Percentiles rank a stretch among this genome's conserved stretches.
Conservation (phyloP, 2,888 invertebrate genomes). For the Synanthedon myopaeformis region DNA sequence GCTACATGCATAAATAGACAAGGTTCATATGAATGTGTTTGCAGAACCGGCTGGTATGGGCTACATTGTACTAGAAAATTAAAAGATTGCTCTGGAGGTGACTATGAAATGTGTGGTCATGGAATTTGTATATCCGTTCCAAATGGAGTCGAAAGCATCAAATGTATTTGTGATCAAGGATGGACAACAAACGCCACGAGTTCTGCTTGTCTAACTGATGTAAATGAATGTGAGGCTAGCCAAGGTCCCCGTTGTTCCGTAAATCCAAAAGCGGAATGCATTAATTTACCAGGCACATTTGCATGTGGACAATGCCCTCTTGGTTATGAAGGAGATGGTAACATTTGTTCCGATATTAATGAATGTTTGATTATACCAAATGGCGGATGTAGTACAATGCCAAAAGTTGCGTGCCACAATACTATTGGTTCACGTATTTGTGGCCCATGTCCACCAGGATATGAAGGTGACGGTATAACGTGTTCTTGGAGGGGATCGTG, state of each 20-base stretch:
- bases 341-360: constrained; percentile 86
- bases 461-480: constrained; percentile 82
- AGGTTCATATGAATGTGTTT: constrained; percentile 86
- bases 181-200: constrained; percentile 82
- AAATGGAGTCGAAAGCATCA: constrained; percentile 72
- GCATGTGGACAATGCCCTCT: constrained; percentile 88
- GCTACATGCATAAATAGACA: constrained; percentile 84
- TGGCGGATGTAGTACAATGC: constrained; percentile 89
- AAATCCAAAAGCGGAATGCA: constrained; percentile 85
- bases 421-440: constrained; percentile 88
- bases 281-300: constrained; percentile 91
- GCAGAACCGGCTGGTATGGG: constrained; percentile 83
- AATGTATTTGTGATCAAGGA: constrained; percentile 87
- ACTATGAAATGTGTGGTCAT: constrained; percentile 87
- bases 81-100: constrained; percentile 78
- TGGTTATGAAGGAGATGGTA: constrained; percentile 90
- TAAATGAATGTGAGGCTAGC: constrained; percentile 85
- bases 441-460: constrained; percentile 89
- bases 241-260: constrained; percentile 80
- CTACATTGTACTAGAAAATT: constrained; percentile 82
- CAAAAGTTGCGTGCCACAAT: constrained; percentile 88
- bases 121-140: constrained; percentile 82
- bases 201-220: constrained; percentile 83
- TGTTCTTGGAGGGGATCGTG: constrained; percentile 80
- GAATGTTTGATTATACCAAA: constrained; percentile 87